A percentile compares a stretch with the other conserved stretches of the same genome.
Evolutionary conservation across 2,113 vertebrate species (phyloP).

Genomic region (Trichomycterus rosablanca): DNA sequence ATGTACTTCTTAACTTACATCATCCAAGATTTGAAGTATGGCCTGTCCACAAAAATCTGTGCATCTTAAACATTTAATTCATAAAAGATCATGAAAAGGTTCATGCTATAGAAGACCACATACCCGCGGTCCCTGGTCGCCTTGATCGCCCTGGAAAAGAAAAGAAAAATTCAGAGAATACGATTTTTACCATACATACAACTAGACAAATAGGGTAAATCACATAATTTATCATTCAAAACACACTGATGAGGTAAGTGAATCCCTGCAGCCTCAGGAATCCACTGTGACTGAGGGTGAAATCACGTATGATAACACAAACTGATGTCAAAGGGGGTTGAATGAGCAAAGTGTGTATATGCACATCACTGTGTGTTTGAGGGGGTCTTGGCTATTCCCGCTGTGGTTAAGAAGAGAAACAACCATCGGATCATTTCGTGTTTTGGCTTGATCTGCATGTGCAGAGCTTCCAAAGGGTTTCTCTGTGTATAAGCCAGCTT

Average conservation of each 20-base stretch:
- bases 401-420: conserved; percentile 7
- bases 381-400: neutral
- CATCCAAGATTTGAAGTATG: conserved; percentile 45
- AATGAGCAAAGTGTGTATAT: conserved; percentile 4
- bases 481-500: neutral
- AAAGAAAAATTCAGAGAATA: conserved; percentile 53
- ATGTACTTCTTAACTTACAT: conserved; percentile 9
- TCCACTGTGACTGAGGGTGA: conserved; percentile 53
- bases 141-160: conserved; percentile 91
- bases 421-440: conserved; percentile 5
- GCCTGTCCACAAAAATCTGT: conserved; percentile 60
- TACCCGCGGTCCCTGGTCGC: conserved; percentile 99
- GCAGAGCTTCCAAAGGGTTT: neutral
- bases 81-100: conserved; percentile 44
- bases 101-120: conserved; percentile 59
- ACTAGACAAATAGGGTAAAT: conserved; percentile 27
- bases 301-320: conserved; percentile 66
- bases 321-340: conserved; percentile 45
- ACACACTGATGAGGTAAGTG: conserved; percentile 55
- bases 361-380: neutral
- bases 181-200: conserved; percentile 40
- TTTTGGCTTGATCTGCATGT: conserved; percentile 6
- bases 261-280: conserved; percentile 57
- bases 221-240: conserved; percentile 49
- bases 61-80: conserved; percentile 61